phyloP scores from a whole-genome alignment of 2,797 vertebrate species.

The Craterocephalus amniculus region DNA sequence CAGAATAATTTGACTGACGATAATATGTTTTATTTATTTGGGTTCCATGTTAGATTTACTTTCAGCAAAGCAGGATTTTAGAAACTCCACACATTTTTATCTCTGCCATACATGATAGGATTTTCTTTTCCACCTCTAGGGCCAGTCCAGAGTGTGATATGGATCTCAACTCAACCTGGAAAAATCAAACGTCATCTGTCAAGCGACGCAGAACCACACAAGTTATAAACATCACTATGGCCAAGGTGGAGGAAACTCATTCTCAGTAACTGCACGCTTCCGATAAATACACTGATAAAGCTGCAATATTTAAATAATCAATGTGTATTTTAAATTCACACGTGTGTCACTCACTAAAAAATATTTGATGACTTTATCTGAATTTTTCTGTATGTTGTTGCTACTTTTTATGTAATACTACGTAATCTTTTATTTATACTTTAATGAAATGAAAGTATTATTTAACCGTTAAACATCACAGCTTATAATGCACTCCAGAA shows the following conservation, averaged over 20 bases:
- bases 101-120: neutral
- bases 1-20: no score
- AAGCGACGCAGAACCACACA: constrained; percentile 89
- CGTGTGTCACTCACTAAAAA: no score
- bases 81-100: neutral
- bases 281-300: neutral
- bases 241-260: constrained; percentile 82
- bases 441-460: neutral
- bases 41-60: no score
- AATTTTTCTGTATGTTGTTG: neutral
- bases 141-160: constrained; percentile 53
- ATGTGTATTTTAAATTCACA: no score
- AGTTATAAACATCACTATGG: constrained; percentile 93
- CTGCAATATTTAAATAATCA: no score
- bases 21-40: no score
- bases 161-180: constrained; percentile 80
- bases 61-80: neutral
- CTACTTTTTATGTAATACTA: neutral
- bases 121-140: constrained; percentile 30
- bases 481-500: neutral
- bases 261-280: constrained; percentile 14
- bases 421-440: neutral
- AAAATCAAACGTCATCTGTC: constrained; percentile 81
- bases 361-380: neutral
- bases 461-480: neutral